Conservation (phyloP, 2,888 invertebrate species). For the Serrognathus titanus region DNA sequence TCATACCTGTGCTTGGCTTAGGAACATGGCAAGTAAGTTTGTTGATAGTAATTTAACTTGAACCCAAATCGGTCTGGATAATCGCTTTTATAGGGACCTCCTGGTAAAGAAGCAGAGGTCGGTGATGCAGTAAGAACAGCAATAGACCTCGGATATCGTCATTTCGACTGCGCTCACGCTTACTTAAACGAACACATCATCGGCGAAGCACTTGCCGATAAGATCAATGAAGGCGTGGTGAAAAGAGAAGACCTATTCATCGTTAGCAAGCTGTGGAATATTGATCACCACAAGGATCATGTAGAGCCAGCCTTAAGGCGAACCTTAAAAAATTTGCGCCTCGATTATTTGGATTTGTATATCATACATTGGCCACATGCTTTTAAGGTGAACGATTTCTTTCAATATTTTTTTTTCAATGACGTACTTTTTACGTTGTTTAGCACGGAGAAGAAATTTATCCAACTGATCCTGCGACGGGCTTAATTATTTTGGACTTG, state of each 20-base stretch:
- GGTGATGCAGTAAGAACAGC: conserved; percentile 69
- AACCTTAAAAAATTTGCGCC: conserved; percentile 51
- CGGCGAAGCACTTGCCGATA: conserved; percentile 64
- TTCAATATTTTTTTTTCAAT: too few species aligned
- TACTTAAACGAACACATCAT: conserved; percentile 77
- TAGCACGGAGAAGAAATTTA: conserved; percentile 4
- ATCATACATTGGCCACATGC: conserved; percentile 54
- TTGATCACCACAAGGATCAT: conserved; percentile 71
- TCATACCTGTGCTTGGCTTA: conserved; percentile 55
- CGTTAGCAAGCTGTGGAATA: conserved; percentile 85
- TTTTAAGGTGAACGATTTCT: conserved; percentile 23
- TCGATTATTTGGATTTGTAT: conserved; percentile 56
- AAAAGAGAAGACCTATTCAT: conserved; percentile 70
- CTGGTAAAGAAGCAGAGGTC: conserved; percentile 56
- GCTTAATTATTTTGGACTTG: conserved; percentile 15
- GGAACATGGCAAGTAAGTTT: conserved; percentile 75
- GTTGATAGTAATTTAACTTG: too few species aligned
- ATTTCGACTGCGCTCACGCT: conserved; percentile 71
- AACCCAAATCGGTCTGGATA: neutral
- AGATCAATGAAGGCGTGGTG: conserved; percentile 64
- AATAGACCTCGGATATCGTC: conserved; percentile 74
- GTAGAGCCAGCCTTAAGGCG: conserved; percentile 42
- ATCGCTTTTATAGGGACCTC: conserved; percentile 34
- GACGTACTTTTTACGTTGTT: neutral
- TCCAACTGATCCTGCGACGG: conserved; percentile 8